A percentile compares a stretch with the other conserved stretches of the same genome.
These are phyloP conservation scores for Crenuchus spilurus DNA, from an alignment of 2,797 vertebrate species.

Conservation along the genomic window DNA sequence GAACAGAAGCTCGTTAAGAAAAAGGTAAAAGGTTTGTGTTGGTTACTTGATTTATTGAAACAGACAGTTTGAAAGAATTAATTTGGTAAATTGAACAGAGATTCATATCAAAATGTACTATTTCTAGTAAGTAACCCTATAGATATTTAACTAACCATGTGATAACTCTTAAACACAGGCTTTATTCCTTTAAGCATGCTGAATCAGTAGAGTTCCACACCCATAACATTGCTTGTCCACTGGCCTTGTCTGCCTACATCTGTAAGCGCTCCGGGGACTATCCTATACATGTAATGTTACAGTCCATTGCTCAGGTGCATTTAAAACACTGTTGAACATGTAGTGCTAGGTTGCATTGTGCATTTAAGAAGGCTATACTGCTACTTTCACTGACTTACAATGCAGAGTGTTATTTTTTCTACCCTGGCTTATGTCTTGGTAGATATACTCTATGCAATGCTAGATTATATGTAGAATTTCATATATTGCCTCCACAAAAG, in stretches of 20 bases:
- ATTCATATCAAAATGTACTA: no score
- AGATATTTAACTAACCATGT: background rate
- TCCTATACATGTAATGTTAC: slow-evolving; percentile 44
- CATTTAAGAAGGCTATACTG: no score
- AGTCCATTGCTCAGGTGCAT: slow-evolving; percentile 53
- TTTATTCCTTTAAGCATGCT: background rate
- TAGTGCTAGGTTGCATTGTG: background rate
- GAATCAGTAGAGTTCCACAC: background rate
- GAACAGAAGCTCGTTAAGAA: no score
- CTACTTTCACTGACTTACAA: background rate
- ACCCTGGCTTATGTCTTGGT: background rate
- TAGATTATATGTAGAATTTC: no score
- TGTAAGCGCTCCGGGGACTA: slow-evolving; percentile 58
- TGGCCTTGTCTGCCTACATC: slow-evolving; percentile 43
- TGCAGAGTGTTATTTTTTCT: background rate
- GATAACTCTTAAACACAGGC: background rate
- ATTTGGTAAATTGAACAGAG: no score
- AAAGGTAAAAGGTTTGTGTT: no score
- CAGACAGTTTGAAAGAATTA: no score
- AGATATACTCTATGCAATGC: no score
- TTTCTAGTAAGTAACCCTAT: no score
- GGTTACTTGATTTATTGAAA: no score
- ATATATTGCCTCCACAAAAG: no score
- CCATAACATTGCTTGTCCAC: background rate
- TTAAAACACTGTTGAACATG: slow-evolving; percentile 39